Base-by-base conservation (phyloP, 2,888 invertebrate genomes). In the Molanna angustata region DNA sequence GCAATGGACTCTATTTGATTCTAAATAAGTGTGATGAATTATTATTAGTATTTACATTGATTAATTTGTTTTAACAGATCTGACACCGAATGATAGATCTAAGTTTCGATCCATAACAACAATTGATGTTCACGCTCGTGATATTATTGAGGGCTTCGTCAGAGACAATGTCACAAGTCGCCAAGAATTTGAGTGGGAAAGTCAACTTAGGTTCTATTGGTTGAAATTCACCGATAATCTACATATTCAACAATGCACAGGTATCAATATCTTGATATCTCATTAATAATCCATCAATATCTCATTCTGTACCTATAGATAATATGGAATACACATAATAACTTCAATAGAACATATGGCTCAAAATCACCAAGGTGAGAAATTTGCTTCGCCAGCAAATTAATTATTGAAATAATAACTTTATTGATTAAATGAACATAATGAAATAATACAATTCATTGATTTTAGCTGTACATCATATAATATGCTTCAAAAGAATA, bases 171-270 rank as follows among this genome's bases (percentile, higher is more conserved):
- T 95, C 13, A 83, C 89, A 21, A 88, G 91, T 62, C 84, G 85
- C 0, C 78, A 84, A 55, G 94, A 94, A 70, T 95, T 95, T 64
- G 88, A 91, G 64, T 95, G 95, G 95, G 94, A 94, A 69, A 92
- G 92, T 64, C 94, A 95, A 69, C 74, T 95, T 54, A 75, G 94
- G 50, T 94, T 94, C 74, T 95, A 95, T 66, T 95, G 95, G 95
- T 73, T 87, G 1, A 89, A 86, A 65, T 80, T 82, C 52, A 75
- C 85, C 35, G 93, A 94, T 66, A 88, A 90, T 63, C 69, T 93
- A 14, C 84, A 85, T 71, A 85, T 94, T 16, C 79, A 84, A 18
- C 95, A 95, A 66, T 95, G 94, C 66, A 87, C 88, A 16, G 85
- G 84, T 69, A 51, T n/a, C n/a, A n/a, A n/a, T n/a, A n/a, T n/a